Percentiles rank a stretch among this genome's conserved stretches.
phyloP scores from a whole-genome alignment of 2,797 vertebrate genomes.

The Propithecus deckenii region DNA sequence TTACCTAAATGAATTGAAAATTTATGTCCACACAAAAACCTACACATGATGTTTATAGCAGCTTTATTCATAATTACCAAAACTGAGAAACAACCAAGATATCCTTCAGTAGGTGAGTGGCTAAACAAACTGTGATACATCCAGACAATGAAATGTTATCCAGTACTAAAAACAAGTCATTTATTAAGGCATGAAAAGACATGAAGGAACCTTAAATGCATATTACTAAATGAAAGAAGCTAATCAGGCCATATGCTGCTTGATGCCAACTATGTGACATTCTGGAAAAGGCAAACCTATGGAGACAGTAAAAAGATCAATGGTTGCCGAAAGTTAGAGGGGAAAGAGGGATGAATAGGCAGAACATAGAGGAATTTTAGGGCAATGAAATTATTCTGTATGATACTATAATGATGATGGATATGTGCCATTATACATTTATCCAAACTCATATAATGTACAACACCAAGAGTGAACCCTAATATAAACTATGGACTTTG shows the following conservation, averaged over 20 bases:
- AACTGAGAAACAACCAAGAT: slow-evolving; percentile 7
- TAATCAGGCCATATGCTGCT: neutral
- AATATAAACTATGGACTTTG: neutral
- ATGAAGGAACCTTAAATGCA: neutral
- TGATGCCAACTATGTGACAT: neutral
- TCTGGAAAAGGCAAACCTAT: neutral
- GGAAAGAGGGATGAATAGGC: neutral
- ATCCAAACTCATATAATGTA: neutral
- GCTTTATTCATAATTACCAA: neutral
- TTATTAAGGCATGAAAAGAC: slow-evolving; percentile 3
- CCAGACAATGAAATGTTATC: neutral
- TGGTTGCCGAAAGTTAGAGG: neutral
- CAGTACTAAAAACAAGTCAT: neutral
- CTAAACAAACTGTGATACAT: neutral
- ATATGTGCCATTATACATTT: neutral
- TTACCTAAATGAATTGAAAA: neutral
- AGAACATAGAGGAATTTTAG: neutral
- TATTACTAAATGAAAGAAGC: neutral
- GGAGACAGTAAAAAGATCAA: neutral
- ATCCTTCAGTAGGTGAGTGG: slow-evolving; percentile 14
- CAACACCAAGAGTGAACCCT: neutral
- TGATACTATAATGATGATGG: neutral
- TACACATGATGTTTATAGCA: neutral
- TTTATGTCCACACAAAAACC: neutral
- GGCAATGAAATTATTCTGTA: neutral